Base-by-base conservation (phyloP, 1,140 invertebrate genomes). In the Stegodyphus dumicola region DNA sequence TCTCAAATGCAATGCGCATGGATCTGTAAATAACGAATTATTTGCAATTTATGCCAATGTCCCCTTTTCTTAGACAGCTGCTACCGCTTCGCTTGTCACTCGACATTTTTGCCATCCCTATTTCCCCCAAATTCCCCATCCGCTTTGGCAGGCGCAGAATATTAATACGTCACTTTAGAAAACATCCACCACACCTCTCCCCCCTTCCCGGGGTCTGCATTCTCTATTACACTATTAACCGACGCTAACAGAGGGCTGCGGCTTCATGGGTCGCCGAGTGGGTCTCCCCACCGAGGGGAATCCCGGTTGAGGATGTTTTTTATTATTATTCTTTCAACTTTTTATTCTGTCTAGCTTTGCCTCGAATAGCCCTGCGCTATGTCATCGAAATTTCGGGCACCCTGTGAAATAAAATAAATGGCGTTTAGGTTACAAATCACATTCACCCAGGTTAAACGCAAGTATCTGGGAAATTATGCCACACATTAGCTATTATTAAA, bases 131-230 rank as follows among this genome's bases (percentile, higher is more conserved):
- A 64, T 18, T 71, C 79, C 79, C 80, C 71, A 15, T 83, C 60
- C 73, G 51, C 73, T 85, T 85, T 76, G 81, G 81, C 81, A 85
- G 81, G 74, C 64, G 49, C 64, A 77, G 73, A 85, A 77, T 85
- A 85, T 85, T 85, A 85, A 85, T 85, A 85, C 81, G 81, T 85
- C 81, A 85, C 81, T 85, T 85, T 76, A 56, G 64, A 69, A 77
- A 85, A 70, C 56, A 60, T n/a, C 51, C 78, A 17, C 6, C 60
- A 70, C 49, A 17, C 48, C 18, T 60, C 56, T 70, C 15, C 66
- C 17, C 66, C 70, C 48, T 53, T 48, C 70, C 33, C 33, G 33
- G 33, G 33, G 15, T 33, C 49, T n/a, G 33, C 17, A 49, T 52
- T 76, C 81, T 69, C 79, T 84, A 76, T 84, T 84, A 84, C 81